Conservation (phyloP, 2,113 vertebrate species). For the Heterotilapia buettikoferi region DNA sequence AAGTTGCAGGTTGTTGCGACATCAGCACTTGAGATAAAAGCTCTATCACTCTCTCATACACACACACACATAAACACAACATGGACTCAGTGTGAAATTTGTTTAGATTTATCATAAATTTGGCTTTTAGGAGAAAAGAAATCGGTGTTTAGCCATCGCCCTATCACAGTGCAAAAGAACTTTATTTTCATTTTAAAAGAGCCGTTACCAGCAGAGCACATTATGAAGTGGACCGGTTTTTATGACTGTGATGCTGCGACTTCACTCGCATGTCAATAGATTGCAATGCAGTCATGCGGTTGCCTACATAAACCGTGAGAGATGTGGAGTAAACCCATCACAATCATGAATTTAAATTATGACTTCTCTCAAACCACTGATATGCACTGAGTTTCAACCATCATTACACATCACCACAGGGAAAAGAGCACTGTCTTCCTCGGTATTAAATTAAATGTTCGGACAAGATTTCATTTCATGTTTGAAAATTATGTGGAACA, state of each 20-base stretch:
- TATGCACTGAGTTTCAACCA: neutral
- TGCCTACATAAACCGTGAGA: neutral
- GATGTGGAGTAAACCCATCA: neutral
- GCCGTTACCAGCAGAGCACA: neutral
- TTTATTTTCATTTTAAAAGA: neutral
- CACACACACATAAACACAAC: neutral
- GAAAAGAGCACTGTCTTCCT: neutral
- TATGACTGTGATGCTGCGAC: neutral
- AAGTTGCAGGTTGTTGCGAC: conserved; percentile 61
- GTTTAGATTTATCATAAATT: neutral
- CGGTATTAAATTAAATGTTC: neutral
- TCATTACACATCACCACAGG: neutral
- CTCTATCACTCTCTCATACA: neutral
- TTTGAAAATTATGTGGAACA: neutral
- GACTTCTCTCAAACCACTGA: neutral
- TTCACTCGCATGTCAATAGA: neutral
- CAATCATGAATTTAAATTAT: neutral
- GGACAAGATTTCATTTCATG: neutral
- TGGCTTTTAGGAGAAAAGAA: neutral
- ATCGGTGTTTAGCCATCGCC: neutral
- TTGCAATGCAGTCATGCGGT: neutral
- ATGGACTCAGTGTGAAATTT: neutral
- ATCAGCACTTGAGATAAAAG: conserved; percentile 46
- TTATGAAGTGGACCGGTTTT: neutral
- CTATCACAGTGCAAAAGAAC: neutral